Base-by-base conservation (phyloP, 1,140 invertebrate species). In the Galleria mellonella region DNA sequence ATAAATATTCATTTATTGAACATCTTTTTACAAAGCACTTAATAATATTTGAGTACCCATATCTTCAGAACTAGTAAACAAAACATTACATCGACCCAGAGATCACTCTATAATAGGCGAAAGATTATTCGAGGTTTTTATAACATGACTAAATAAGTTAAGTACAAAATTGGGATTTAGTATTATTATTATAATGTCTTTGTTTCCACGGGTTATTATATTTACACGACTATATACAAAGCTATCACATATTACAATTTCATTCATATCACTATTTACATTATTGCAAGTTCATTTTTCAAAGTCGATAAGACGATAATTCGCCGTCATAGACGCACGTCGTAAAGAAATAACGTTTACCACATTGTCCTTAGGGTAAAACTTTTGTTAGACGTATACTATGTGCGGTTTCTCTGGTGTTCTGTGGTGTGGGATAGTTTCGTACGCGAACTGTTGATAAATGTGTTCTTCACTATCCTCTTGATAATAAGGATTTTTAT, bases 371-470 rank as follows among this genome's bases (percentile, higher is more conserved):
- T 62, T 68, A 64, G 59, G 55, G 48, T 47, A 67, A 72, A 74
- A 64, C 61, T 70, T 79, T 66, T 76, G 82, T 87, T 89, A 90
- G 52, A 90, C 89, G 62, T 90, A 90, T 71, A 90, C 89, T 85
- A 90, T 89, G 69, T 90, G 89, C 38, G 89, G 89, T 69, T 88
- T 88, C 45, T 88, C 77, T 59, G 83, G 86, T 47, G 86, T 85
- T 56, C 83, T 73, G 50, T 87, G 83, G 41, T 74, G 78, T 52
- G 86, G 81, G 17, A 89, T 89, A 23, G 86, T 86, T 66, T 88
- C 85, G 47, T 88, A 87, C n/a, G 88, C 87, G 48, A 89, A 88
- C 48, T 89, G 87, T 62, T 88, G 87, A 59, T 89, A 89, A 65
- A 89, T 89, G 62, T 88, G 87, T 48, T 88, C 82, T 48, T 83